These are phyloP conservation scores for Cheilosia impressa DNA, from an alignment of 2,888 invertebrate genomes.

Conservation along the genomic window DNA sequence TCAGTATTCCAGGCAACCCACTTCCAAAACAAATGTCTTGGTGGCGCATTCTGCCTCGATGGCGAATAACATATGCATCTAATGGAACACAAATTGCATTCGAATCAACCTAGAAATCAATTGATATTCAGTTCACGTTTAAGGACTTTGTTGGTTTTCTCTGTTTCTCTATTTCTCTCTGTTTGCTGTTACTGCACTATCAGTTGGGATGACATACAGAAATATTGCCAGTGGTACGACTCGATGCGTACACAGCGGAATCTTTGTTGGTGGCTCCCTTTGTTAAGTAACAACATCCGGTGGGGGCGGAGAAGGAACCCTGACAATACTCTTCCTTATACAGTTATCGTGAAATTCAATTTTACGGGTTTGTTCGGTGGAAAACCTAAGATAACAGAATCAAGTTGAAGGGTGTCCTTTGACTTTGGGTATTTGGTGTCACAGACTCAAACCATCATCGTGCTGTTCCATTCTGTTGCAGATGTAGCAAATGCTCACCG, in stretches of 20 bases:
- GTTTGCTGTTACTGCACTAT: not conserved
- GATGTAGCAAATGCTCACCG: not conserved
- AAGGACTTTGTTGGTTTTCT: constrained; percentile 28
- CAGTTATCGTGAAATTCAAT: constrained; percentile 39
- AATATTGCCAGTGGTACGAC: not conserved
- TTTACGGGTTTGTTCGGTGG: constrained; percentile 36
- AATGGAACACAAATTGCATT: constrained; percentile 61
- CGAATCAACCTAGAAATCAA: constrained; percentile 51
- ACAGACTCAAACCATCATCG: constrained; percentile 9
- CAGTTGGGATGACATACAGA: constrained; percentile 11
- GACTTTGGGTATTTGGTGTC: constrained; percentile 18
- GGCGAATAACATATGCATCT: constrained; percentile 45
- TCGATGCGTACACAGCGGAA: constrained; percentile 21
- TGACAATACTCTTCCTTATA: not conserved
- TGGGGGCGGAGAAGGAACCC: not conserved
- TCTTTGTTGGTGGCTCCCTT: not conserved
- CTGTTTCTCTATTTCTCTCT: not conserved
- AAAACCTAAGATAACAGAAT: constrained; percentile 28
- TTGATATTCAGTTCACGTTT: constrained; percentile 52
- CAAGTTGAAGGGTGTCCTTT: constrained; percentile 32
- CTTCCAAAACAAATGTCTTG: constrained; percentile 4
- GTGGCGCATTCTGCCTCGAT: not conserved
- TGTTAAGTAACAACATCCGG: constrained; percentile 38
- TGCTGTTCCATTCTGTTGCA: constrained; percentile 2
- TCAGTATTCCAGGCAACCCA: not conserved